Conservation (phyloP, 2,113 vertebrate species). For the Tragulus kanchil region DNA sequence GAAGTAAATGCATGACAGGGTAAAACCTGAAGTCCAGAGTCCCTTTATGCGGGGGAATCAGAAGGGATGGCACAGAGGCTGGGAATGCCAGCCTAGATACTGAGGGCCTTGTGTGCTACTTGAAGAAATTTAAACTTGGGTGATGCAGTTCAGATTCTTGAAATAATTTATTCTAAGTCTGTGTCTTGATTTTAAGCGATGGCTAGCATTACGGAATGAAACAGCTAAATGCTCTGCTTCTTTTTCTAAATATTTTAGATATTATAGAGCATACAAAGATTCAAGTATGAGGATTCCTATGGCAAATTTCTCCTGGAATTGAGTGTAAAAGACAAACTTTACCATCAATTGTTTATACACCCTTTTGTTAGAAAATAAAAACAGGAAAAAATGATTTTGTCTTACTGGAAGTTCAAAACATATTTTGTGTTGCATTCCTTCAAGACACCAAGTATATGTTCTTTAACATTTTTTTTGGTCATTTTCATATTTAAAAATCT, state of each 20-base stretch:
- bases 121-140: background rate
- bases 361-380: constrained; percentile 25
- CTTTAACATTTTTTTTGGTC: background rate
- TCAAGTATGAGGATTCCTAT: background rate
- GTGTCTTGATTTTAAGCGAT: background rate
- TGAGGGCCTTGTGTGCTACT: background rate
- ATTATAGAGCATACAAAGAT: background rate
- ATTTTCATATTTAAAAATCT: constrained; percentile 29
- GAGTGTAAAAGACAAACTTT: background rate
- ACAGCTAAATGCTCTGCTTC: background rate
- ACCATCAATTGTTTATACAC: background rate
- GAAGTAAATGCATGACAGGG: background rate
- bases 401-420: background rate
- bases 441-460: background rate
- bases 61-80: no score
- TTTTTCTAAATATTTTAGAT: constrained; percentile 19
- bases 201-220: background rate
- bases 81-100: background rate
- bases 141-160: background rate
- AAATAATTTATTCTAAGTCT: background rate
- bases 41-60: background rate
- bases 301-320: constrained; percentile 2
- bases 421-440: background rate
- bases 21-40: background rate
- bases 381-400: constrained; percentile 14